Evolutionary conservation across 2,797 vertebrate genomes (phyloP).

Genomic region (Catamblyrhynchus diadema): DNA sequence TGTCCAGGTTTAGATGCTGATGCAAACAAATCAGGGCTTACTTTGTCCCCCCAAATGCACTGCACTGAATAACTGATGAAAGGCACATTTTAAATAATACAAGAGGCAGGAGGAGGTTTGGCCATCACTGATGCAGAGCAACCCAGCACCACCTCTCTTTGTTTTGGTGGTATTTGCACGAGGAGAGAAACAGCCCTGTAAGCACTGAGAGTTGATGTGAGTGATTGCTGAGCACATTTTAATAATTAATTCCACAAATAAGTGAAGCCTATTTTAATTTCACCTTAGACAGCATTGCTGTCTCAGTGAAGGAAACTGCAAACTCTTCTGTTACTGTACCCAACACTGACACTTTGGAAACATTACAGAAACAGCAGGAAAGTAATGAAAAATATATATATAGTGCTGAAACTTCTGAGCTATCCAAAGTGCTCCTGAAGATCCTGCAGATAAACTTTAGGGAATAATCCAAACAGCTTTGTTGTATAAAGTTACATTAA

Average conservation of each 20-base stretch:
- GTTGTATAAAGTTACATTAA: neutral
- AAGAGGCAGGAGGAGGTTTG: neutral
- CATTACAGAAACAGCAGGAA: constrained; percentile 37
- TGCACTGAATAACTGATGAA: neutral
- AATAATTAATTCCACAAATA: constrained; percentile 56
- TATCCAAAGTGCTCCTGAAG: constrained; percentile 37
- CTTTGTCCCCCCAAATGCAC: neutral
- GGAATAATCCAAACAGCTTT: constrained; percentile 35
- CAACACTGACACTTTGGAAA: constrained; percentile 15
- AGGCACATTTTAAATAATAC: constrained; percentile 28
- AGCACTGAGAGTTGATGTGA: neutral
- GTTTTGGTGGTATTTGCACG: neutral
- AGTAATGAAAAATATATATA: constrained; percentile 38
- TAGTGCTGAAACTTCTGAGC: neutral
- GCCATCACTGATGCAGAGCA: constrained; percentile 1
- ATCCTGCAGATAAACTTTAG: constrained; percentile 22
- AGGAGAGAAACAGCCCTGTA: neutral
- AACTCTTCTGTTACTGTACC: neutral
- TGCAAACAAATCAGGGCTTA: neutral
- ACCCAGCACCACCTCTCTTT: neutral
- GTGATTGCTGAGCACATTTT: neutral
- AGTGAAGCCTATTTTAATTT: constrained; percentile 47
- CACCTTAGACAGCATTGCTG: constrained; percentile 2
- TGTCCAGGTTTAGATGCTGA: constrained; percentile 11
- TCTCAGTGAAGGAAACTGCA: neutral